These are phyloP conservation scores for Mastomys coucha DNA, from an alignment of 2,113 vertebrate genomes.

Conservation along the genomic window DNA sequence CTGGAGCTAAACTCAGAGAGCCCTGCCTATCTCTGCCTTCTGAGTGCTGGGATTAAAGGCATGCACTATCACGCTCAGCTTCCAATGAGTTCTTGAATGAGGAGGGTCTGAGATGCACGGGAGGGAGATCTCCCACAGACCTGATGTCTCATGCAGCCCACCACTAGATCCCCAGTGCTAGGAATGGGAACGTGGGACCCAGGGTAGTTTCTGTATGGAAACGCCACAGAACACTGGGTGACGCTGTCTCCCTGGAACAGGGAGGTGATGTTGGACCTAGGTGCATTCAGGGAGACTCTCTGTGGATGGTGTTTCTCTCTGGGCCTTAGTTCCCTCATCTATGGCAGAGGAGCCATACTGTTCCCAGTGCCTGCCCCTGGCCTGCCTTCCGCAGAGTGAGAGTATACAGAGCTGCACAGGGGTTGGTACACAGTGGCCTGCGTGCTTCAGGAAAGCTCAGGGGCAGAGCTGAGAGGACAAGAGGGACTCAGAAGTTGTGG, in stretches of 20 bases:
- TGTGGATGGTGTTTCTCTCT: not conserved
- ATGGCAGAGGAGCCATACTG: not conserved
- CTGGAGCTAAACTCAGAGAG: not conserved
- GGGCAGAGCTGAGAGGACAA: not conserved
- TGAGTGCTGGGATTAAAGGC: not conserved
- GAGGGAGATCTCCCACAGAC: not conserved
- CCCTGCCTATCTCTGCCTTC: not conserved
- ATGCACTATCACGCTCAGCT: too few species aligned
- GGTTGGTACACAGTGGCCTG: not conserved
- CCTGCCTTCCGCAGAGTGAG: not conserved
- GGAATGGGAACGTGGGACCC: not conserved
- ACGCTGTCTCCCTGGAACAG: not conserved
- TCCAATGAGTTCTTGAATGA: not conserved
- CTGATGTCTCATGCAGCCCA: not conserved
- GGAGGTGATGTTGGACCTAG: not conserved
- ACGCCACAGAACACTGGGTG: not conserved
- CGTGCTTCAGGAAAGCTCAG: not conserved
- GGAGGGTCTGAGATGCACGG: not conserved
- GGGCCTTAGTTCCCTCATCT: not conserved
- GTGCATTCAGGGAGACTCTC: rapidly evolving
- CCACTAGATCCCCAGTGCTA: not conserved
- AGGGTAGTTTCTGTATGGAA: not conserved
- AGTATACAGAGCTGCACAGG: not conserved
- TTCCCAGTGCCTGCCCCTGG: not conserved
- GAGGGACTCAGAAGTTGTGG: not conserved